Evolutionary conservation across 2,113 vertebrate species (phyloP).

Genomic region (Nycticorax nycticorax): DNA sequence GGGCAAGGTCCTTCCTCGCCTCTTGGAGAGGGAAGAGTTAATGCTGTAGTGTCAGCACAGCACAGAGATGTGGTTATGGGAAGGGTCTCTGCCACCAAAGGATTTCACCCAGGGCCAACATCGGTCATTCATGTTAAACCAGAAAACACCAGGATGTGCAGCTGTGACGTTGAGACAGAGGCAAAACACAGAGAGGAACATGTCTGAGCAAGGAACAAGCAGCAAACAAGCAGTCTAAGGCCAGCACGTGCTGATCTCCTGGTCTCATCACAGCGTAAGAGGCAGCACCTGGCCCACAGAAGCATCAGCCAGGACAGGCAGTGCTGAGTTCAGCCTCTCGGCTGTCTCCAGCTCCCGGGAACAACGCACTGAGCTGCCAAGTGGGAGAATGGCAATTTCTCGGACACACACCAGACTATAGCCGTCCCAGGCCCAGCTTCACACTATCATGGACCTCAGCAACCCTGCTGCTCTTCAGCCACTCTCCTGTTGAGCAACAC

Average conservation of each 20-base stretch:
- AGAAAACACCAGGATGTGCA: neutral
- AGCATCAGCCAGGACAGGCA: neutral
- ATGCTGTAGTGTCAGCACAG: neutral
- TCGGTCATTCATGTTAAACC: neutral
- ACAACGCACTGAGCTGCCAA: neutral
- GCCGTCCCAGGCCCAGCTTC: neutral
- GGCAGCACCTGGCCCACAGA: neutral
- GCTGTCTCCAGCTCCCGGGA: neutral
- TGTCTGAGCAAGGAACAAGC: fast-evolving
- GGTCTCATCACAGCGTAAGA: neutral
- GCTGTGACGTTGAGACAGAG: neutral
- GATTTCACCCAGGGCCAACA: neutral
- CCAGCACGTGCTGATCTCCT: neutral
- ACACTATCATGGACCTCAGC: neutral
- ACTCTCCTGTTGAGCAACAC: neutral
- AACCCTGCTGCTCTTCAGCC: neutral
- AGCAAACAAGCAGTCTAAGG: neutral
- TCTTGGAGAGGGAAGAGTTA: neutral
- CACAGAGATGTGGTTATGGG: neutral
- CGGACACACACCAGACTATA: neutral
- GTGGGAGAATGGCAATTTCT: neutral
- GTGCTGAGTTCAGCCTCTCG: neutral
- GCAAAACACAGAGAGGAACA: neutral
- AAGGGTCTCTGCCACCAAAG: neutral
- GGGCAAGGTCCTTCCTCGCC: neutral